phyloP scores from a whole-genome alignment of 2,888 invertebrate species.

The Drosophila picticornis region DNA sequence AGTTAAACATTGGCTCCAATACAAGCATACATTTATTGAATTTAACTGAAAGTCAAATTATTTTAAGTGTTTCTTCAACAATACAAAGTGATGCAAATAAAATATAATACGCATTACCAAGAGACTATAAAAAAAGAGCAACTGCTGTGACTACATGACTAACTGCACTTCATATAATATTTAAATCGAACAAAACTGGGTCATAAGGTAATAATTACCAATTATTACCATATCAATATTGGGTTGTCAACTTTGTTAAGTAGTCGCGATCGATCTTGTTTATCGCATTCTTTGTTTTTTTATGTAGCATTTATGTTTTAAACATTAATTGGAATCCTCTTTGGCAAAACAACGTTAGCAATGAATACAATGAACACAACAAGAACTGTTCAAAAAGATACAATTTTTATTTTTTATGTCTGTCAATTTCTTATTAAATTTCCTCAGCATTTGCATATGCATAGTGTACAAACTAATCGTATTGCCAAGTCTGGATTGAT shows the following conservation, averaged over 20 bases:
- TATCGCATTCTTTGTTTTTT: background rate
- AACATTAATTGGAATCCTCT: too few species aligned
- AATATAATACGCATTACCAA: background rate
- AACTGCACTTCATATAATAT: background rate
- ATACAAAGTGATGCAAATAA: too few species aligned
- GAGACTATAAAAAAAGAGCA: background rate
- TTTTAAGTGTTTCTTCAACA: background rate
- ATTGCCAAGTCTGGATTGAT: background rate
- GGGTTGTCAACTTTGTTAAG: too few species aligned
- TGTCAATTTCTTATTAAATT: background rate
- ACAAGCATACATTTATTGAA: background rate
- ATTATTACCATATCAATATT: background rate
- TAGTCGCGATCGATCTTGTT: background rate
- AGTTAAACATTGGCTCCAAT: background rate
- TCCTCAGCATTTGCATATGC: background rate
- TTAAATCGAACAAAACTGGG: background rate
- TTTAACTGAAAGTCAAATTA: background rate
- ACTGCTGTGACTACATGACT: background rate
- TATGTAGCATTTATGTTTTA: too few species aligned
- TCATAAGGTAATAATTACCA: background rate
- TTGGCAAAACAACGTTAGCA: background rate
- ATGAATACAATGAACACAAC: background rate
- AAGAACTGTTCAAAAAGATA: background rate
- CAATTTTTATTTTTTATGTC: background rate
- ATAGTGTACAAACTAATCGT: constrained; percentile 5